Evolutionary conservation across 2,113 vertebrate species (phyloP), one percentile per base, ranked within the genome.

Genomic region (Galeopterus variegatus): DNA sequence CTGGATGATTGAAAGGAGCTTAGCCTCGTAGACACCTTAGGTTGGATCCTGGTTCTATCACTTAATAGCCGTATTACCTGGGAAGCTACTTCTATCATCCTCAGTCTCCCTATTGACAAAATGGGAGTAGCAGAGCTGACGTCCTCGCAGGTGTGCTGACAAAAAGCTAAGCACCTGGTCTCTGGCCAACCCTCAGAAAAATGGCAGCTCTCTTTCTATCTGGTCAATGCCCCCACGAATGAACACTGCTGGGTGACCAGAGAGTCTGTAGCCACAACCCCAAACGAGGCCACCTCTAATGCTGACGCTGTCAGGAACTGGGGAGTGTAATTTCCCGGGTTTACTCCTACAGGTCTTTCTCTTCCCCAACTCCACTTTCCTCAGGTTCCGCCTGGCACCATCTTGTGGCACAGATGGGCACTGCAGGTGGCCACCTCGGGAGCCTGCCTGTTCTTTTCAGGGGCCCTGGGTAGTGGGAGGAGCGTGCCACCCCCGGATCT

Each of bases 401-500:
- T 70, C 95, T 88, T 33, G 58, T 90, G 70, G 70, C 65, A 19
- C 0, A 45, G 1, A 8, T 7, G 50, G n/a, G 45, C 90, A 79
- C 56, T 92, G n/a, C 93, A 89, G 8, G 65, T 19, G 54, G 14
- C 33, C 65, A 18, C 65, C 62, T 73, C 28, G 14, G 17, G 15
- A 21, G 18, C 23, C 18, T 18, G 26, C 33, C 17, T 45, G 19
- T 50, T 85, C 72, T 60, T 31, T 48, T n/a, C 19, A 5, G 17
- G 26, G 33, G 28, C 58, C 45, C 52, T 36, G 5, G 36, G 64
- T 24, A 14, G 54, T 24, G 15, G 41, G n/a, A 52, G 45, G 33
- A 5, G 24, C 7, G 4, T 14, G n/a, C 48, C n/a, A 15, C 45
- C 26, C 6, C 5, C 7, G n/a, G 4, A 69, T 17, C 0, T 0